Evolutionary conservation across 2,113 vertebrate genomes (phyloP).

Genomic region (Carassius auratus): DNA sequence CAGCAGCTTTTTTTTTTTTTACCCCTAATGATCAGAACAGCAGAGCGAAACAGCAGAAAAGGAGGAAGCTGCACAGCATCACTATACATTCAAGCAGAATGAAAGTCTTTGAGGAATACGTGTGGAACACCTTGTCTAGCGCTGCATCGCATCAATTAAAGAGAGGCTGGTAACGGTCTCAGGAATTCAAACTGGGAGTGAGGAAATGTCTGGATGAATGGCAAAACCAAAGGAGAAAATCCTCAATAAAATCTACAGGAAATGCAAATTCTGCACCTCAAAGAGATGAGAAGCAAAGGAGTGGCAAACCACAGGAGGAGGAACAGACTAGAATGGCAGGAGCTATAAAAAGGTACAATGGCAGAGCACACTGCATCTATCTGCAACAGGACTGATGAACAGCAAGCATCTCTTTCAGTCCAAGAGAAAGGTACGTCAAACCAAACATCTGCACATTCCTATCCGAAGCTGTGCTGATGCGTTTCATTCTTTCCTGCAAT

Average conservation of each 20-base stretch:
- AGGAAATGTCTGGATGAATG: background rate
- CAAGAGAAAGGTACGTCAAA: background rate
- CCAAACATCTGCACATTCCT: background rate
- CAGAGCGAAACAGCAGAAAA: background rate
- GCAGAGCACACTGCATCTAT: background rate
- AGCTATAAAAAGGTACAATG: background rate
- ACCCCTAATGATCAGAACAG: background rate
- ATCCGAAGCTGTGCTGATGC: background rate
- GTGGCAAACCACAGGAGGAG: background rate
- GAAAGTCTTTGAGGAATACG: background rate
- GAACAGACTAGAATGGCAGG: background rate
- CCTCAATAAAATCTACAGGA: background rate
- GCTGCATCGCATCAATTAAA: background rate
- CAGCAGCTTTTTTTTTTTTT: background rate
- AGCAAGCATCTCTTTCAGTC: background rate
- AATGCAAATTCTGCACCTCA: background rate
- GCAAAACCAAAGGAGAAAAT: background rate
- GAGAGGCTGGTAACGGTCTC: background rate
- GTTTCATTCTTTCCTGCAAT: background rate
- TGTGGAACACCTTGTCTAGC: background rate
- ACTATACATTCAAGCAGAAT: background rate
- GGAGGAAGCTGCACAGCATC: background rate
- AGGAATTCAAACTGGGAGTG: background rate
- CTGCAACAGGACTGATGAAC: background rate
- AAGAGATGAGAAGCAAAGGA: conserved; percentile 1